These are phyloP conservation scores for Chauna torquata DNA, from an alignment of 2,113 vertebrate species.

Conservation along the genomic window DNA sequence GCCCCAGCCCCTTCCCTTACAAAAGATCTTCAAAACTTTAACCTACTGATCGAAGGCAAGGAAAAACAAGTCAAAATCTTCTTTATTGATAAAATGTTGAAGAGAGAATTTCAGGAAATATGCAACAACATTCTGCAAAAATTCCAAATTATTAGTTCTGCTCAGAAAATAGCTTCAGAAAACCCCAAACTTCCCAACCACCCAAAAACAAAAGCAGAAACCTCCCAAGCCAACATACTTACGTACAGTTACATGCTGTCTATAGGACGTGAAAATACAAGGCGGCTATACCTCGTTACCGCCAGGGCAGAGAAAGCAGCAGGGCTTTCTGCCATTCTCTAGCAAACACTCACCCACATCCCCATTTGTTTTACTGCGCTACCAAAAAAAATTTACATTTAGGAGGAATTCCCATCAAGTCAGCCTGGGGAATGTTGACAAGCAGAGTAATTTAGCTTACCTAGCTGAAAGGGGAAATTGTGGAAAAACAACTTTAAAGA, in stretches of 20 bases:
- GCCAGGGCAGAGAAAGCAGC: no score
- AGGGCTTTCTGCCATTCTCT: rapidly evolving
- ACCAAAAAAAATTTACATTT: no score
- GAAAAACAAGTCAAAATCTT: background rate
- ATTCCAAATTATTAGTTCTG: background rate
- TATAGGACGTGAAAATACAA: rapidly evolving
- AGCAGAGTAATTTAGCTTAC: background rate
- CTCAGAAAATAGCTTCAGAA: background rate
- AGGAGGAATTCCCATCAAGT: background rate
- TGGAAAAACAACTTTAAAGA: background rate
- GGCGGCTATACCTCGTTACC: background rate
- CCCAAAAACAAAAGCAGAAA: background rate
- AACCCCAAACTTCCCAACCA: background rate
- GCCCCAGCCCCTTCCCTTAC: background rate
- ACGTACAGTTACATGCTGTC: rapidly evolving
- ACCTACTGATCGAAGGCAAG: background rate
- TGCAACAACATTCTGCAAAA: rapidly evolving
- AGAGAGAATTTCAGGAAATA: background rate
- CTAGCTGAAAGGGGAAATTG: background rate
- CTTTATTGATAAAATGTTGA: background rate
- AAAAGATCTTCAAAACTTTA: background rate
- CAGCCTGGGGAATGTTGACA: no score
- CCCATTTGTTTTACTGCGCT: rapidly evolving
- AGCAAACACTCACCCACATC: background rate
- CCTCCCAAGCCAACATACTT: background rate